Evolutionary conservation across 37 sponge, comb jelly and placozoan species (phyloP), one percentile per base, ranked within the genome.

Genomic region (Dysidea cf. avara): DNA sequence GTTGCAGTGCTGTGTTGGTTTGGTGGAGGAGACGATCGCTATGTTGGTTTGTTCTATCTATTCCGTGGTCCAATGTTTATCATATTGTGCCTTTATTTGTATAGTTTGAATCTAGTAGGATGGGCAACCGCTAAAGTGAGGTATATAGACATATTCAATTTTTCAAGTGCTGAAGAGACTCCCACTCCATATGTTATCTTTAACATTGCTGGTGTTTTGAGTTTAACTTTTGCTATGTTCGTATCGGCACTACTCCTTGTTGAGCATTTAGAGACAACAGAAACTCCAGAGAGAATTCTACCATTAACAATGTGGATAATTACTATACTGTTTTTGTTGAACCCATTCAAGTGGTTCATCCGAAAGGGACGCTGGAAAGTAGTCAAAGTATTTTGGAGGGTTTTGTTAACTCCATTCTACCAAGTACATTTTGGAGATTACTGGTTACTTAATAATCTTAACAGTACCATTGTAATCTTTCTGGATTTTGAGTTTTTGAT

Each of bases 361-460:
- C 66, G 53, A 31, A 36, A 43, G 57, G 64, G 66, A 0, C 60
- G 78, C 1, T 65, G 47, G 52, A 53, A 56, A 12, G 43, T 77
- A 4, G 11, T 77, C n/a, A 64, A 64, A 39, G 21, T 35, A n/a
- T 33, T 77, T 13, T 21, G 71, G 32, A 81, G 90, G 21, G 61
- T 89, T 31, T 28, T 77, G 31, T 69, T 66, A 6, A 74, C 90
- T 13, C 90, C 90, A 1, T 71, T 80, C 29, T 78, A 67, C 52
- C 26, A 47, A 16, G 84, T 89, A 26, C 35, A 81, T 36, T 89
- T 89, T 74, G 72, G 84, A 4, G 90, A 89, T 48, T 89, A 84
- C 73, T 89, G 85, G 74, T 54, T 89, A 25, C 84, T 81, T 0
- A 84, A 89, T 74, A 84, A 89, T 53, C 59, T 83, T 65, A 89